Evolutionary conservation across 2,113 vertebrate species (phyloP).

Genomic region (Apteryx mantelli): DNA sequence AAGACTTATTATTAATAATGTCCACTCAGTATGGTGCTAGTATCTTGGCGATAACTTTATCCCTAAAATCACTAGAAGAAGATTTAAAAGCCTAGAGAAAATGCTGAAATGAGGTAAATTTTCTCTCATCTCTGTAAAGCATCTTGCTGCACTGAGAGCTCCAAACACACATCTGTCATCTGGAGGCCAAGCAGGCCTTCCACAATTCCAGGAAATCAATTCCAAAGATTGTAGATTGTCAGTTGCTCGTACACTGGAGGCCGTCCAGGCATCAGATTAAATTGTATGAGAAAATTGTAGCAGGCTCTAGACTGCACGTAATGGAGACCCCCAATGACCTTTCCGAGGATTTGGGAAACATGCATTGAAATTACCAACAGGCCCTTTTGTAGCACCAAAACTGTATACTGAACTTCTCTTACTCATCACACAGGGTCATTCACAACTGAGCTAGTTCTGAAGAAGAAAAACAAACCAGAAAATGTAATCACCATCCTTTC

Average conservation of each 20-base stretch:
- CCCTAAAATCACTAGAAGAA: constrained; percentile 5
- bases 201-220: constrained; percentile 78
- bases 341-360: constrained; percentile 53
- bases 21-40: neutral
- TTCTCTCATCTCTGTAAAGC: constrained; percentile 4
- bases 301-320: constrained; percentile 54
- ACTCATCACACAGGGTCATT: constrained; percentile 21
- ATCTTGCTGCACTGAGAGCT: neutral
- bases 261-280: constrained; percentile 75
- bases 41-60: constrained; percentile 2
- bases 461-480: constrained; percentile 38
- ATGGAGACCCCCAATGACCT: constrained; percentile 68
- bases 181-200: constrained; percentile 58
- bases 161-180: constrained; percentile 69
- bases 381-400: constrained; percentile 33
- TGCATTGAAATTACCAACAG: constrained; percentile 46
- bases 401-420: constrained; percentile 23
- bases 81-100: constrained; percentile 53
- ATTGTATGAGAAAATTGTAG: constrained; percentile 72
- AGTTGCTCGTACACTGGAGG: constrained; percentile 64
- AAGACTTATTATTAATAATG: neutral
- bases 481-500: neutral
- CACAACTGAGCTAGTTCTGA: constrained; percentile 30
- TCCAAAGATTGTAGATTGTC: constrained; percentile 68
- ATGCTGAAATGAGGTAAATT: constrained; percentile 26